A percentile compares a stretch with the other conserved stretches of the same genome.
phyloP scores from a whole-genome alignment of 1,140 invertebrate species.

The Meloidogyne exigua region DNA sequence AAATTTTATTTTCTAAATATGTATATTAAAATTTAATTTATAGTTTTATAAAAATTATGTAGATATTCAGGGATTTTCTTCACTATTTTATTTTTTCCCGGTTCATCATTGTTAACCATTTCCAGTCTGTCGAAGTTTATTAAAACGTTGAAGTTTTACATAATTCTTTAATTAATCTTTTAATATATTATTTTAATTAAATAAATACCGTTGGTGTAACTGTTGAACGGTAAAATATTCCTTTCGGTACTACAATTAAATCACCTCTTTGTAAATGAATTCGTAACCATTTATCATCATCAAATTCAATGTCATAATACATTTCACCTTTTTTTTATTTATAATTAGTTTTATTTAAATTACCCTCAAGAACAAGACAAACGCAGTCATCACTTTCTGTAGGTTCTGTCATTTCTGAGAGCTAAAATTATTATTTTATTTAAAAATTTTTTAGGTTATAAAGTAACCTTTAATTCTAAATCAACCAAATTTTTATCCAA shows the following conservation, averaged over 20 bases:
- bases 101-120: not conserved
- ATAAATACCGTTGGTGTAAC: conserved; percentile 52
- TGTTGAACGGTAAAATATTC: conserved; percentile 52
- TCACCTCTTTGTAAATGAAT: conserved; percentile 54
- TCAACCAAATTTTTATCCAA: conserved; percentile 33
- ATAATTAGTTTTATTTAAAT: conserved; percentile 1
- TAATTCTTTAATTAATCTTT: conserved; percentile 42
- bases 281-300: conserved; percentile 51
- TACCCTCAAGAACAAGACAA: conserved; percentile 55
- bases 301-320: conserved; percentile 44
- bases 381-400: conserved; percentile 46
- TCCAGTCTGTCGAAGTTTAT: conserved; percentile 24
- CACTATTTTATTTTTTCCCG: not conserved
- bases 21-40: not conserved
- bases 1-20: not conserved
- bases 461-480: conserved; percentile 25
- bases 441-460: not conserved
- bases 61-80: not conserved
- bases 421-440: conserved; percentile 32
- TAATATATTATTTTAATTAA: conserved; percentile 4
- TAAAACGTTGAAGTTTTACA: conserved; percentile 56
- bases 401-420: conserved; percentile 58
- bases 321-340: conserved; percentile 28
- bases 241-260: conserved; percentile 58
- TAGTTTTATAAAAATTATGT: not conserved